Conservation (phyloP, 2,797 vertebrate species). For the Syngnathus rostellatus region DNA sequence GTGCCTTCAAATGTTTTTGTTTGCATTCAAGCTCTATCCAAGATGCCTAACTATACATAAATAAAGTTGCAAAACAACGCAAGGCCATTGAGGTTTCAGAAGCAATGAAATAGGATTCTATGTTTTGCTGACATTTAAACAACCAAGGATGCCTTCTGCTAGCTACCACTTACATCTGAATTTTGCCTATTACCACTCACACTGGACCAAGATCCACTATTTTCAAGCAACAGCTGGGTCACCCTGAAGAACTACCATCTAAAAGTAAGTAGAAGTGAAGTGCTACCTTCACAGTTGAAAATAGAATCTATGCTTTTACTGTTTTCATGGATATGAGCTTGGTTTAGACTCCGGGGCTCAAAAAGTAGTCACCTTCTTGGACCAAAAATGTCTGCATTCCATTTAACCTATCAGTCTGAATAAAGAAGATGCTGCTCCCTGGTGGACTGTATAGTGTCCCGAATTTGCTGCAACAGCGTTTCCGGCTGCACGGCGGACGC, state of each 20-base stretch:
- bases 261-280: background rate
- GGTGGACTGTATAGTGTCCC: constrained; percentile 66
- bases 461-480: constrained; percentile 69
- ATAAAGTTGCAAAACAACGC: too few species aligned
- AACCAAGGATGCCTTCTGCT: background rate
- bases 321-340: too few species aligned
- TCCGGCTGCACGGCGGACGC: constrained; percentile 65
- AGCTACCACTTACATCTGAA: background rate
- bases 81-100: too few species aligned
- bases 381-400: background rate
- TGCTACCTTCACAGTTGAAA: background rate
- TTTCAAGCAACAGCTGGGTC: background rate
- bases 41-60: background rate
- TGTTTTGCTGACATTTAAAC: background rate
- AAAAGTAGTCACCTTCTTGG: too few species aligned
- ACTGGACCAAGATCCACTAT: background rate
- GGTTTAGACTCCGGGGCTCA: too few species aligned
- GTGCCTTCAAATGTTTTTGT: constrained; percentile 16
- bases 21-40: constrained; percentile 35
- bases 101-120: too few species aligned
- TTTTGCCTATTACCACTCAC: background rate
- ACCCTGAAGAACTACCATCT: background rate
- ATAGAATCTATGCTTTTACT: too few species aligned
- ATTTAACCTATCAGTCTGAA: constrained; percentile 36
- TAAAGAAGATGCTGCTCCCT: constrained; percentile 64